Conservation (phyloP, 2,797 vertebrate species). For the Gambelia wislizenii region DNA sequence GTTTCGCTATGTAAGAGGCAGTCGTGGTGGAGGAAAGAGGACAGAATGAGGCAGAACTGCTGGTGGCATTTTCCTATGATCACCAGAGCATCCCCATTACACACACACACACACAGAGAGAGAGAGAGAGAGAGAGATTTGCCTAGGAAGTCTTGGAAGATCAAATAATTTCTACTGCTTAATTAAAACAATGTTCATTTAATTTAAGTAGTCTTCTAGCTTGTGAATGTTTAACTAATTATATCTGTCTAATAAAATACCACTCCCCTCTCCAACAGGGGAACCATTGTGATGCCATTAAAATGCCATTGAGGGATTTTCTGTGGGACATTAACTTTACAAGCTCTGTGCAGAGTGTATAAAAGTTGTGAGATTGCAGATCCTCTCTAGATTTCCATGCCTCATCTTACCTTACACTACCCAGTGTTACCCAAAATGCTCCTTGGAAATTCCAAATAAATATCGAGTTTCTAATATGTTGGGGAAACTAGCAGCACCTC, state of each 20-base stretch:
- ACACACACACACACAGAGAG: too few relatives aligned
- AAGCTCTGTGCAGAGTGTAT: slow-evolving; percentile 69
- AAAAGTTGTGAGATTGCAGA: slow-evolving; percentile 72
- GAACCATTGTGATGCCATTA: slow-evolving; percentile 73
- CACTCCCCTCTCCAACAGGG: slow-evolving; percentile 67
- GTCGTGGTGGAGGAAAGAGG: neutral
- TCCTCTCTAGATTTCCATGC: slow-evolving; percentile 70
- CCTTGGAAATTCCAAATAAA: too few relatives aligned
- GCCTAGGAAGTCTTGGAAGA: neutral
- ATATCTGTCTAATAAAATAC: slow-evolving; percentile 66
- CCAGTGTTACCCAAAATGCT: too few relatives aligned
- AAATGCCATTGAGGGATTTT: slow-evolving; percentile 69
- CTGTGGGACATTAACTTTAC: slow-evolving; percentile 66
- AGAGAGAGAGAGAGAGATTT: too few relatives aligned
- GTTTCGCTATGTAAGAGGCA: neutral
- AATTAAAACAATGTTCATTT: slow-evolving; percentile 49
- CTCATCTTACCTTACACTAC: slow-evolving; percentile 55
- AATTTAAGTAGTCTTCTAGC: slow-evolving; percentile 57
- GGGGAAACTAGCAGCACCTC: too few relatives aligned
- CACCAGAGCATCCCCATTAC: neutral
- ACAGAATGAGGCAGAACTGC: neutral
- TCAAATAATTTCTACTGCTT: slow-evolving; percentile 13
- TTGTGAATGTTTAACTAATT: slow-evolving; percentile 67
- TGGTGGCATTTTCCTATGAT: neutral
- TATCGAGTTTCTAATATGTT: too few relatives aligned